Percentiles rank a stretch among this genome's conserved stretches.
These are phyloP conservation scores for Ennomos fuscantarius DNA, from an alignment of 2,888 invertebrate species.

Conservation along the genomic window DNA sequence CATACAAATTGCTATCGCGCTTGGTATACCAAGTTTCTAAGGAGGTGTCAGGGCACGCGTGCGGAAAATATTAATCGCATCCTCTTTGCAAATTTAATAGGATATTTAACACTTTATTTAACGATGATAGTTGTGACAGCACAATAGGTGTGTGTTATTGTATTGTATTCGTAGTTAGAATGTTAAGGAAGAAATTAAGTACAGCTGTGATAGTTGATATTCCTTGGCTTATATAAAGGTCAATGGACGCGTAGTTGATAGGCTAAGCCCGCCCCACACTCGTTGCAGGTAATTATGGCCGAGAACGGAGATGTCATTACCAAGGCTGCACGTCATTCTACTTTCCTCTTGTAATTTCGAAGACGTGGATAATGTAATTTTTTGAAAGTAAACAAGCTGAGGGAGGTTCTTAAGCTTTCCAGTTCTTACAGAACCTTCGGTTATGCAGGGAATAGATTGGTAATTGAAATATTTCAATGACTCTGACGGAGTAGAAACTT, in stretches of 20 bases:
- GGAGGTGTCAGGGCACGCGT: constrained; percentile 44
- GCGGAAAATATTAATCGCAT: constrained; percentile 65
- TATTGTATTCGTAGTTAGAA: constrained; percentile 34
- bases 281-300: constrained; percentile 23
- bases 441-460: neutral
- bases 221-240: constrained; percentile 8
- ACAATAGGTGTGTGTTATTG: constrained; percentile 46
- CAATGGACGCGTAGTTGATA: constrained; percentile 17
- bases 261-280: constrained; percentile 7
- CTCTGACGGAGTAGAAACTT: too few species aligned
- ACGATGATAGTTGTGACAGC: constrained; percentile 55
- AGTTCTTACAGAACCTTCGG: neutral
- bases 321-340: constrained; percentile 28
- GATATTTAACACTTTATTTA: constrained; percentile 45
- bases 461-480: too few species aligned
- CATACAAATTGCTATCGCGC: constrained; percentile 64
- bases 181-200: constrained; percentile 33
- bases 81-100: constrained; percentile 51
- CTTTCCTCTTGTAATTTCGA: constrained; percentile 6
- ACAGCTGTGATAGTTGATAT: constrained; percentile 30
- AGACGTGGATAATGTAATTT: too few species aligned
- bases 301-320: constrained; percentile 28
- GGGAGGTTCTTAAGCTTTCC: neutral
- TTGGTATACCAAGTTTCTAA: constrained; percentile 35
- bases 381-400: too few species aligned